phyloP scores from a whole-genome alignment of 2,888 invertebrate genomes.

The Cheilosia variabilis region DNA sequence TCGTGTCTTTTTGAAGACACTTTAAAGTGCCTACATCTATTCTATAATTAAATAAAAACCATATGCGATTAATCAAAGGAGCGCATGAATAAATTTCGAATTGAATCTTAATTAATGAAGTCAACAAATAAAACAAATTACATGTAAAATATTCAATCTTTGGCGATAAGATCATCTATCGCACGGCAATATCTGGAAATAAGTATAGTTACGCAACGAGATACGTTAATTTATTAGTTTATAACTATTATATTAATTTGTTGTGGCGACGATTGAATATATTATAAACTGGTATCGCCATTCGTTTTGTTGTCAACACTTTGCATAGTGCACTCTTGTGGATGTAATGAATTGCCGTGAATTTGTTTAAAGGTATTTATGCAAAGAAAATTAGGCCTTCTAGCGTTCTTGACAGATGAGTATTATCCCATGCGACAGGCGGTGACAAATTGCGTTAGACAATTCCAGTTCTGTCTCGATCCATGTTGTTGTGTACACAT shows the following conservation, averaged over 20 bases:
- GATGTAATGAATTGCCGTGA: conserved; percentile 46
- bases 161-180: conserved; percentile 47
- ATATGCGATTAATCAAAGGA: conserved; percentile 54
- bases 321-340: conserved; percentile 49
- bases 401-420: conserved; percentile 33
- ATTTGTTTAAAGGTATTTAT: conserved; percentile 33
- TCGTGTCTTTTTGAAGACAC: conserved; percentile 6
- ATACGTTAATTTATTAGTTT: conserved; percentile 58
- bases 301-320: conserved; percentile 63
- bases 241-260: conserved; percentile 35
- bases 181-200: conserved; percentile 45
- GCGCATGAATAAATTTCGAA: conserved; percentile 27
- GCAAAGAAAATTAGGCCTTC: conserved; percentile 36
- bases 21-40: conserved; percentile 29
- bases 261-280: conserved; percentile 40
- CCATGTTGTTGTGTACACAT: no score
- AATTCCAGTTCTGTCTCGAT: no score
- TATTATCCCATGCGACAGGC: conserved; percentile 11
- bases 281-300: conserved; percentile 60
- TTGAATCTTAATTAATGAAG: conserved; percentile 54
- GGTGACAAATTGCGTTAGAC: conserved; percentile 14
- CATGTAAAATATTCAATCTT: conserved; percentile 52
- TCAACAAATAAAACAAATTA: conserved; percentile 55
- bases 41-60: conserved; percentile 14
- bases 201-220: conserved; percentile 33